phyloP scores from a whole-genome alignment of 2,888 invertebrate genomes.

The Hyposoter dolosus region DNA sequence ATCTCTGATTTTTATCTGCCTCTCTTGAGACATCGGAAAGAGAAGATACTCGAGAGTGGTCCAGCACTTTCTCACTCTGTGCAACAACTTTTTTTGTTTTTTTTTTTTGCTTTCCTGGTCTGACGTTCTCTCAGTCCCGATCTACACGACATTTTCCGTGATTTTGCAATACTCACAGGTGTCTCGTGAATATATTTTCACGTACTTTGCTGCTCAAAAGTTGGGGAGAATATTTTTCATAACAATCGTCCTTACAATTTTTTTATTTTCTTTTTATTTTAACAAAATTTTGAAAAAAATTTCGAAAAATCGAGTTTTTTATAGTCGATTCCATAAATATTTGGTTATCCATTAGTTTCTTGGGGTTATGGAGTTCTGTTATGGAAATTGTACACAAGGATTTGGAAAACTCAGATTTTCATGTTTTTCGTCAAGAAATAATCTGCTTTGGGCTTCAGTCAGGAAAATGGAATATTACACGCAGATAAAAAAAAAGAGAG shows the following conservation, averaged over 20 bases:
- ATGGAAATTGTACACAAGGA: background rate
- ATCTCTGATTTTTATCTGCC: slow-evolving; percentile 55
- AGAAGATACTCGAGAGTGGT: slow-evolving; percentile 38
- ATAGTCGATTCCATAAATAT: background rate
- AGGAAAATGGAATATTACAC: background rate
- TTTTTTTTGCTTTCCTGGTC: background rate
- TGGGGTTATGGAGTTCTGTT: background rate
- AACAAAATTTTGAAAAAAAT: background rate
- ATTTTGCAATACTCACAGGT: slow-evolving; percentile 9
- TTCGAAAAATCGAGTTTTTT: background rate
- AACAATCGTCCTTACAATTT: background rate
- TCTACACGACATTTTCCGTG: slow-evolving; percentile 29
- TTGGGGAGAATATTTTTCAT: background rate
- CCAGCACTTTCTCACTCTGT: slow-evolving; percentile 37
- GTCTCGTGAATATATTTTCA: background rate
- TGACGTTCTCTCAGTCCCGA: slow-evolving; percentile 1
- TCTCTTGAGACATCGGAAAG: slow-evolving; percentile 35
- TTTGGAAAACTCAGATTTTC: background rate
- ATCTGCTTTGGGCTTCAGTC: background rate
- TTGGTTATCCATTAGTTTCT: background rate
- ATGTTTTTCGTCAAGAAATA: background rate
- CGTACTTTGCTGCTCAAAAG: background rate
- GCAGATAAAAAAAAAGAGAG: background rate
- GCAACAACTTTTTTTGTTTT: slow-evolving; percentile 21
- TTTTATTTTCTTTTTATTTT: too few species aligned